Evolutionary conservation across 2,113 vertebrate genomes (phyloP).

Genomic region (Erpornis zantholeuca): DNA sequence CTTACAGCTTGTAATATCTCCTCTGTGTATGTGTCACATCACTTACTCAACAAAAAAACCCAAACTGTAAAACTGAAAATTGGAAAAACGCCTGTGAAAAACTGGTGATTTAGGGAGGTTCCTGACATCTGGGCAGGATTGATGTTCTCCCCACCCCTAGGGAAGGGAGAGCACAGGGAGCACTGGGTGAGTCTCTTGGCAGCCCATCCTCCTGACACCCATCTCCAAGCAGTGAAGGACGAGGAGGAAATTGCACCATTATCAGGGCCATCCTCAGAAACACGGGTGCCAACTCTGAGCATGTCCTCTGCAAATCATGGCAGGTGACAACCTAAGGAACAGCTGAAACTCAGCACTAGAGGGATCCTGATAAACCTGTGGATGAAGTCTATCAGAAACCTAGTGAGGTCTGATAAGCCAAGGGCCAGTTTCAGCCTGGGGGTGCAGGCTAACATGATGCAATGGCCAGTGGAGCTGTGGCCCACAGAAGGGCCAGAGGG

Average conservation of each 20-base stretch:
- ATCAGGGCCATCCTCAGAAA: fast-evolving
- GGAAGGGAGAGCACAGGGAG: neutral
- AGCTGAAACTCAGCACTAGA: neutral
- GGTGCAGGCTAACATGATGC: too few species aligned
- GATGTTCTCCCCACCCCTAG: neutral
- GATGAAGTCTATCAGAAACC: neutral
- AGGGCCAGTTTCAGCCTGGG: neutral
- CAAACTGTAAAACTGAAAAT: neutral
- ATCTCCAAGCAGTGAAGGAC: neutral
- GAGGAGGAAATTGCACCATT: neutral
- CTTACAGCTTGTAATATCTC: neutral
- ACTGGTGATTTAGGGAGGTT: neutral
- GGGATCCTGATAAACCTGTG: neutral
- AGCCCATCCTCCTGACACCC: neutral
- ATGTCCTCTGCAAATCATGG: fast-evolving
- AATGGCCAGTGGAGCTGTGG: neutral
- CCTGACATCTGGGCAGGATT: neutral
- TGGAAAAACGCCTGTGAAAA: neutral
- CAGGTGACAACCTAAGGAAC: neutral
- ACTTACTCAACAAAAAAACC: neutral
- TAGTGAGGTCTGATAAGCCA: neutral
- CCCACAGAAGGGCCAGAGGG: neutral
- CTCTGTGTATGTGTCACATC: neutral
- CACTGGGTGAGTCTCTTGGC: fast-evolving
- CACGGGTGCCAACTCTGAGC: fast-evolving